phyloP scores from a whole-genome alignment of 2,888 invertebrate genomes.

The Gerris lacustris region DNA sequence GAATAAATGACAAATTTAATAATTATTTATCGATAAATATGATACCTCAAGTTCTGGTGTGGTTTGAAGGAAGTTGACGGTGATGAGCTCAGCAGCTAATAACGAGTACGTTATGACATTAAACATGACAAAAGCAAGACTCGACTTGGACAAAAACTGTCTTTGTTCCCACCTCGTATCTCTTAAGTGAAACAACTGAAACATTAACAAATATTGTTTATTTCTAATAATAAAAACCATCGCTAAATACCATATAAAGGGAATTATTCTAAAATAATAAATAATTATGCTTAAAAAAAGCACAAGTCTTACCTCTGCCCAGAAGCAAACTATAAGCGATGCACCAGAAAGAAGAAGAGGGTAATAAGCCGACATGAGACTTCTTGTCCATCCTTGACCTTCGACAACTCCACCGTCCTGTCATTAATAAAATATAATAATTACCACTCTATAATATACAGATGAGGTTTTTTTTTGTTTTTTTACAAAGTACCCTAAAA shows the following conservation, averaged over 20 bases:
- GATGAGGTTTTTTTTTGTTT: conserved; percentile 5
- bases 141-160: conserved; percentile 81
- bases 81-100: conserved; percentile 58
- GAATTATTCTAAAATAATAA: too few relatives aligned
- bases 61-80: conserved; percentile 44
- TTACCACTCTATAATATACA: conserved; percentile 11
- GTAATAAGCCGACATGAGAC: conserved; percentile 78
- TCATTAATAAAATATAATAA: conserved; percentile 13
- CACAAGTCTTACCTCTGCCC: conserved; percentile 68
- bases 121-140: conserved; percentile 77
- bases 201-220: neutral
- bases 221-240: too few relatives aligned
- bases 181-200: conserved; percentile 76
- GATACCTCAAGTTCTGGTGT: conserved; percentile 44
- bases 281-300: too few relatives aligned
- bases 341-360: conserved; percentile 78
- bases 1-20: too few relatives aligned
- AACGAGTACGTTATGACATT: conserved; percentile 79
- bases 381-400: conserved; percentile 60
- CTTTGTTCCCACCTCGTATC: conserved; percentile 80
- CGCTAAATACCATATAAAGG: too few relatives aligned
- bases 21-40: neutral
- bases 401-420: conserved; percentile 33
- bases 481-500: neutral
- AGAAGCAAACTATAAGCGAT: conserved; percentile 82